Conservation (phyloP, 2,113 vertebrate species). For the Pitta sordida region DNA sequence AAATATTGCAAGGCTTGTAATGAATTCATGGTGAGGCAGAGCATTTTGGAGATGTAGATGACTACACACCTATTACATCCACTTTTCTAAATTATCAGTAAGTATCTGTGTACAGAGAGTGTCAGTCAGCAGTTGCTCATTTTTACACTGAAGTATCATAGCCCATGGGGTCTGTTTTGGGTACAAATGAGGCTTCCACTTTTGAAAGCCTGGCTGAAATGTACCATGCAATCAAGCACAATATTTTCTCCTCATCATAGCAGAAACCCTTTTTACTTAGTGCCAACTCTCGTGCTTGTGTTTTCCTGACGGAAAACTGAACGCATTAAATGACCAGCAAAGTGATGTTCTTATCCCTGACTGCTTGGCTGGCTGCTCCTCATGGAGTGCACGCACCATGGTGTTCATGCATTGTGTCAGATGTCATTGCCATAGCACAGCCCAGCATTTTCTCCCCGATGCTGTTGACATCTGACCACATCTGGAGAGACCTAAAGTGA, state of each 20-base stretch:
- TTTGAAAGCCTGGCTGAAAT: not conserved
- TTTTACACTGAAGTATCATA: not conserved
- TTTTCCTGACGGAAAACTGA: not conserved
- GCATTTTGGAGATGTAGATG: not conserved
- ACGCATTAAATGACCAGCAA: not conserved
- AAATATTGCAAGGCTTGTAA: not conserved
- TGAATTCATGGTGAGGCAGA: not conserved
- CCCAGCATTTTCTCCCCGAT: not conserved
- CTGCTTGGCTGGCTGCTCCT: not conserved
- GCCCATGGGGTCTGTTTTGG: not conserved
- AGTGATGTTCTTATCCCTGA: not conserved
- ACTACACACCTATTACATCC: constrained; percentile 31
- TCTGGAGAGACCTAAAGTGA: not conserved
- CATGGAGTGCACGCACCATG: fast-evolving
- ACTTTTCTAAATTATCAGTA: constrained; percentile 56
- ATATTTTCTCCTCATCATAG: not conserved
- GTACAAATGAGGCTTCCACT: not conserved
- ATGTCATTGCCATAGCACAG: not conserved
- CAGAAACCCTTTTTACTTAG: not conserved
- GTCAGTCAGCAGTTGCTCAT: not conserved
- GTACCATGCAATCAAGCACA: not conserved
- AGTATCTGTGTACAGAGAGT: constrained; percentile 14
- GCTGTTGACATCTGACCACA: not conserved
- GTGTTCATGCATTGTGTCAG: not conserved
- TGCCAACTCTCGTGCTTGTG: not conserved